These are phyloP conservation scores for Benitochromis conjunctus DNA, from an alignment of 2,113 vertebrate species.

Conservation along the genomic window DNA sequence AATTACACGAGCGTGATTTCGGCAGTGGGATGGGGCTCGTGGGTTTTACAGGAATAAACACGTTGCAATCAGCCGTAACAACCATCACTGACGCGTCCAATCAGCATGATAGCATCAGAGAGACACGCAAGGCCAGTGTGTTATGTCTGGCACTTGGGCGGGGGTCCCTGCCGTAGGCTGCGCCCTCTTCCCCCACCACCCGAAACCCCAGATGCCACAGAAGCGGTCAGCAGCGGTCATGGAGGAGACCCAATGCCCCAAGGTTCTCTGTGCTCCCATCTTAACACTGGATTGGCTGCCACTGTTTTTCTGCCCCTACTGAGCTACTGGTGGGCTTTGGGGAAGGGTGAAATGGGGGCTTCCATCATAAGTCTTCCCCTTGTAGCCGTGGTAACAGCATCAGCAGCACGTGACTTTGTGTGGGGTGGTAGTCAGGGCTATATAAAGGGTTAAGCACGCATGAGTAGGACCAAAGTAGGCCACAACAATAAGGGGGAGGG, in stretches of 20 bases:
- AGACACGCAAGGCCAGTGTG: slow-evolving; percentile 18
- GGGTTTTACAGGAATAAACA: slow-evolving; percentile 21
- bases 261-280: background rate
- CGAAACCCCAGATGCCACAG: slow-evolving; percentile 23
- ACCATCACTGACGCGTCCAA: slow-evolving; percentile 7
- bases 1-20: slow-evolving; percentile 16
- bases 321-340: slow-evolving; percentile 26
- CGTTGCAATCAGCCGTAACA: slow-evolving; percentile 14
- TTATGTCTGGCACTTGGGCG: slow-evolving; percentile 39
- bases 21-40: background rate
- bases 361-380: slow-evolving; percentile 60
- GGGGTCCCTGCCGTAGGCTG: slow-evolving; percentile 11
- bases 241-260: slow-evolving; percentile 19
- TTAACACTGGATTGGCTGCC: slow-evolving; percentile 42
- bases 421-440: slow-evolving; percentile 4
- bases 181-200: background rate
- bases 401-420: slow-evolving; percentile 53
- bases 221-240: slow-evolving; percentile 28
- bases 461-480: slow-evolving; percentile 69
- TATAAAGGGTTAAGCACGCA: slow-evolving; percentile 68
- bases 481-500: slow-evolving; percentile 56
- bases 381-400: slow-evolving; percentile 73
- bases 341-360: slow-evolving; percentile 16
- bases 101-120: slow-evolving; percentile 21
- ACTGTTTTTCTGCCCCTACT: background rate